A percentile compares a stretch with the other conserved stretches of the same genome.
Conservation (phyloP, 1,140 invertebrate species). For the Ceratosolen solmsi region DNA sequence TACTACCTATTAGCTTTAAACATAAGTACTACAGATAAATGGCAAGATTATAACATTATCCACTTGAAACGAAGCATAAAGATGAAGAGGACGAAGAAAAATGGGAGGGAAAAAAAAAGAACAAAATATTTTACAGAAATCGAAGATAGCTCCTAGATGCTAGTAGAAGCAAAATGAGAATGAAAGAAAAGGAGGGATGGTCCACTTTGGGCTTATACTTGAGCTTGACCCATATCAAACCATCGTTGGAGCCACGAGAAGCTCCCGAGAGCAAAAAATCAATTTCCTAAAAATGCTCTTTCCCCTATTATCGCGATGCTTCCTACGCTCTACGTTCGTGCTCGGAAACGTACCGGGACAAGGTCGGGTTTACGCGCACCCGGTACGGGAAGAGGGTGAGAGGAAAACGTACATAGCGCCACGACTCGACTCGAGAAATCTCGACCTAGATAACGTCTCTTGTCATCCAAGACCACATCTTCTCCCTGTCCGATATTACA, state of each 20-base stretch:
- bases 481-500: background rate
- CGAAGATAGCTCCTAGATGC: background rate
- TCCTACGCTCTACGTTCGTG: background rate
- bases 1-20: background rate
- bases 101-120: background rate
- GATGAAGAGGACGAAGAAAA: background rate
- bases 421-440: slow-evolving; percentile 14
- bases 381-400: background rate
- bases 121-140: background rate
- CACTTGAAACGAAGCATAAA: background rate
- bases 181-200: background rate
- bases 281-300: slow-evolving; percentile 50
- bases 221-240: slow-evolving; percentile 51
- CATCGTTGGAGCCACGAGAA: background rate
- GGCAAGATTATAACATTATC: background rate
- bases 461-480: background rate
- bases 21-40: background rate
- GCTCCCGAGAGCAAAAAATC: slow-evolving; percentile 29
- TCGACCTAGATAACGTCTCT: slow-evolving; percentile 32
- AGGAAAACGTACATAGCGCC: background rate
- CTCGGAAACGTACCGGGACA: slow-evolving; percentile 28
- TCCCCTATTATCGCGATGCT: background rate
- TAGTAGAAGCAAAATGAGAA: background rate
- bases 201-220: slow-evolving; percentile 31
- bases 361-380: slow-evolving; percentile 40